Evolutionary conservation across 2,113 vertebrate species (phyloP).

Genomic region (Colius striatus): DNA sequence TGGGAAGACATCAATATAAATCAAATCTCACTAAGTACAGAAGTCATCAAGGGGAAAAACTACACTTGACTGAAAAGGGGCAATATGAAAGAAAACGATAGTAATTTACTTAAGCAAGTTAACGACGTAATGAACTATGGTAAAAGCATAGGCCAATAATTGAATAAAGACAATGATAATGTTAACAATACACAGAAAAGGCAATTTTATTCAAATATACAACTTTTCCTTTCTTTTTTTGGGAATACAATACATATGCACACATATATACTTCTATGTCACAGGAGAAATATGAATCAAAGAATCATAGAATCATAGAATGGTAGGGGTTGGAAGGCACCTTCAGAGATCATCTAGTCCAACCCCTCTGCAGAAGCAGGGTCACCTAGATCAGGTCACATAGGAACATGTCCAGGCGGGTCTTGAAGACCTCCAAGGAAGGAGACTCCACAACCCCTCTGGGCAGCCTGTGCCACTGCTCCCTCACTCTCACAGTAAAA

Average conservation of each 20-base stretch:
- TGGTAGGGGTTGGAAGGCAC: too few relatives aligned
- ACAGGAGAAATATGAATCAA: not conserved
- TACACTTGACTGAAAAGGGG: not conserved
- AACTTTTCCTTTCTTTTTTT: not conserved
- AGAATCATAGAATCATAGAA: too few relatives aligned
- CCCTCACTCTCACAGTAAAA: too few relatives aligned
- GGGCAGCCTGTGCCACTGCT: too few relatives aligned
- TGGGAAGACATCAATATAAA: not conserved
- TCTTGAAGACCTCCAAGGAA: too few relatives aligned
- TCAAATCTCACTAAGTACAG: not conserved
- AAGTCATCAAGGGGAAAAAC: not conserved
- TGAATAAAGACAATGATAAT: not conserved
- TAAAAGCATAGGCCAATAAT: not conserved
- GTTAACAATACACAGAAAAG: not conserved
- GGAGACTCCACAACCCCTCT: too few relatives aligned
- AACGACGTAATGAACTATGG: not conserved
- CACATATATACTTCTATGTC: accelerated
- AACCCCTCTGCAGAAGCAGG: too few relatives aligned
- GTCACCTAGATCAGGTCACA: too few relatives aligned
- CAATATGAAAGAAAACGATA: not conserved
- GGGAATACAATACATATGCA: not conserved
- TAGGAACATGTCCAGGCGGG: too few relatives aligned
- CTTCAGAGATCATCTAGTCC: too few relatives aligned
- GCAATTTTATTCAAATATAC: not conserved
- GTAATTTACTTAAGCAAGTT: not conserved